Percentiles rank a stretch among this genome's conserved stretches.
Evolutionary conservation across 1,140 invertebrate genomes (phyloP).

Genomic region (Bombus turneri): DNA sequence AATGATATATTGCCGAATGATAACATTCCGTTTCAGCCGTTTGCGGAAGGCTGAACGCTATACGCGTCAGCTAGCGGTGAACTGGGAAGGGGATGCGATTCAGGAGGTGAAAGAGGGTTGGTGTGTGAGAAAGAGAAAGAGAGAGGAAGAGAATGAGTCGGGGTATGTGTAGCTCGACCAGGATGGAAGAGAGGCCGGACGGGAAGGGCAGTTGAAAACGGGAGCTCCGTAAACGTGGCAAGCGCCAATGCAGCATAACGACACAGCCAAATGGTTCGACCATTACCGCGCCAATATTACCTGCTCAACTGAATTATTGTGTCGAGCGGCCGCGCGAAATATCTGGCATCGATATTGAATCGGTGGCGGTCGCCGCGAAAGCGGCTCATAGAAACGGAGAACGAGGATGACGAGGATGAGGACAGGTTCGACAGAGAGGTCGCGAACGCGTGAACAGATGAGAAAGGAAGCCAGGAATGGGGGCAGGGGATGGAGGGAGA

Average conservation of each 20-base stretch:
- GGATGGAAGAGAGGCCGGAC: slow-evolving; percentile 45
- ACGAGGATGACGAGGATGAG: slow-evolving; percentile 35
- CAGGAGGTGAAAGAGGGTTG: slow-evolving; percentile 16
- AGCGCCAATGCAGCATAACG: slow-evolving; percentile 77
- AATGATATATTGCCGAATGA: slow-evolving; percentile 77
- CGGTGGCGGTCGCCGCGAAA: slow-evolving; percentile 46
- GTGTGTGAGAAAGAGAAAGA: no score
- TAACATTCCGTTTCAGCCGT: slow-evolving; percentile 75
- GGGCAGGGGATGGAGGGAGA: background rate
- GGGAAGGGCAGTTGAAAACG: slow-evolving; percentile 61
- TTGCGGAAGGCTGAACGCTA: slow-evolving; percentile 32
- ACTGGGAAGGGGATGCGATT: background rate
- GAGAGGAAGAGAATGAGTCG: background rate
- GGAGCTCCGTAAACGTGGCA: slow-evolving; percentile 72
- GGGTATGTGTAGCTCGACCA: slow-evolving; percentile 22
- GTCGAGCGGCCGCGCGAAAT: slow-evolving; percentile 76
- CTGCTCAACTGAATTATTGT: slow-evolving; percentile 80
- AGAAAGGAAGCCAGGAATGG: slow-evolving; percentile 12
- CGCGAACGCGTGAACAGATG: background rate
- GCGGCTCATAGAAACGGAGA: slow-evolving; percentile 21
- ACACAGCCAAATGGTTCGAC: slow-evolving; percentile 77
- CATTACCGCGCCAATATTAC: slow-evolving; percentile 79
- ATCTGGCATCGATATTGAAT: slow-evolving; percentile 80
- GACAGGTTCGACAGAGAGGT: slow-evolving; percentile 33
- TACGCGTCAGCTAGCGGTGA: slow-evolving; percentile 32